Evolutionary conservation across 2,888 invertebrate species (phyloP), one percentile per base, ranked within the genome.

Genomic region (Leptopilina myrica): DNA sequence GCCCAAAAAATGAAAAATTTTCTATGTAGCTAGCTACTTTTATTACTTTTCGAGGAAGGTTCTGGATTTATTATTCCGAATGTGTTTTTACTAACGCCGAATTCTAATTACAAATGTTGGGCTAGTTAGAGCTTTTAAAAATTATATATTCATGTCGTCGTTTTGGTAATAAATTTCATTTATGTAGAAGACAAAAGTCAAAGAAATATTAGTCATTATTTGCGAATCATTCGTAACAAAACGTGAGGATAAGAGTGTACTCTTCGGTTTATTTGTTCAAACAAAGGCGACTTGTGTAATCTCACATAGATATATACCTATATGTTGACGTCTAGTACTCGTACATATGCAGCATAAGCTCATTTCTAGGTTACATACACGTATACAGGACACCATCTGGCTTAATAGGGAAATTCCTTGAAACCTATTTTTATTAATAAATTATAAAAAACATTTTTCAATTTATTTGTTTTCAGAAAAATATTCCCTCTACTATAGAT

Each of bases 231-330:
- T 56, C 73, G 73, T 59, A 59, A 33, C 40, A 40, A 73, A 33
- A 73, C 73, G 73, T 73, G 73, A 53, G 73, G 73, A 73, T 73
- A 73, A 73, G 73, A 56, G 73, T 33, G 73, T 33, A 73, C 73
- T 73, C 56, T 73, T 15, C 40, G 53, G 73, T 59, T 73, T 73
- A 73, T 56, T 73, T 6, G 56, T 73, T 53, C 73, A 73, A 73
- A 73, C 73, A 73, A 73, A 73, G 56, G 73, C 73, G 26, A 73
- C 53, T 73, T 73, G 73, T 73, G 73, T 73, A 59, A 73, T 73
- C 56, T 40, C 56, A 56, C 15, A 14, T 69, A 53, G 49, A 26
- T 67, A 49, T 67, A 49, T 49, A 49, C 49, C 49, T 49, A 56
- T 69, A 26, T 56, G n/a, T n/a, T n/a, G 33, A 73, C 73, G 73